Evolutionary conservation across 2,888 invertebrate genomes (phyloP).

Genomic region (Hyposoter dolosus): DNA sequence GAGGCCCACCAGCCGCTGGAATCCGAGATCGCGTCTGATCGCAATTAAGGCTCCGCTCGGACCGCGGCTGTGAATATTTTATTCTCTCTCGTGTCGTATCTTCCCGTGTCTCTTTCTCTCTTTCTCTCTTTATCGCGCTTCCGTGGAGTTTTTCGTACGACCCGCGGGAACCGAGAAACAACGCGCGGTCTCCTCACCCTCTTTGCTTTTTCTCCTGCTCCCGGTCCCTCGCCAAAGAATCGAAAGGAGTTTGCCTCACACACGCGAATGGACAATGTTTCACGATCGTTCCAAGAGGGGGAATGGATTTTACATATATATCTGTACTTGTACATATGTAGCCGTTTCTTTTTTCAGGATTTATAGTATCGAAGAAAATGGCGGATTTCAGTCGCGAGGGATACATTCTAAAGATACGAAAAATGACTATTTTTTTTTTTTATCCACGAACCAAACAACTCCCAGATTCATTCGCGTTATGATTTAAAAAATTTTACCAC

Average conservation of each 20-base stretch:
- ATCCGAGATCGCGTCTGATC: conserved; percentile 85
- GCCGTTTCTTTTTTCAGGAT: conserved; percentile 7
- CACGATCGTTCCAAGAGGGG: conserved; percentile 4
- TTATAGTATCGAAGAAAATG: conserved; percentile 24
- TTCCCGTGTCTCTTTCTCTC: conserved; percentile 38
- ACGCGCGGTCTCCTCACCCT: conserved; percentile 32
- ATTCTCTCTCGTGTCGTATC: conserved; percentile 74
- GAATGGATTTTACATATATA: conserved; percentile 22
- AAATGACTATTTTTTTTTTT: background rate
- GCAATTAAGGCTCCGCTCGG: conserved; percentile 84
- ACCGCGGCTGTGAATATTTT: conserved; percentile 84
- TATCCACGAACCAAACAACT: background rate
- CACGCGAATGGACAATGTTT: conserved; percentile 29
- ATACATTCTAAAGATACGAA: background rate
- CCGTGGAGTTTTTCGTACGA: conserved; percentile 52
- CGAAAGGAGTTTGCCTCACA: conserved; percentile 18
- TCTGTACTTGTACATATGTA: conserved; percentile 15
- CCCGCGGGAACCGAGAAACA: conserved; percentile 53
- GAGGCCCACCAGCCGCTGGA: conserved; percentile 83
- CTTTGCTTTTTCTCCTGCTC: conserved; percentile 56
- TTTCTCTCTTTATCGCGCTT: conserved; percentile 64
- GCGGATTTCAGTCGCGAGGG: background rate
- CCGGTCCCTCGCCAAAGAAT: conserved; percentile 37
- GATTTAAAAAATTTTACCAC: background rate
- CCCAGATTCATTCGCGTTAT: background rate